phyloP scores from a whole-genome alignment of 2,888 invertebrate genomes.

The Tenthredo notha region DNA sequence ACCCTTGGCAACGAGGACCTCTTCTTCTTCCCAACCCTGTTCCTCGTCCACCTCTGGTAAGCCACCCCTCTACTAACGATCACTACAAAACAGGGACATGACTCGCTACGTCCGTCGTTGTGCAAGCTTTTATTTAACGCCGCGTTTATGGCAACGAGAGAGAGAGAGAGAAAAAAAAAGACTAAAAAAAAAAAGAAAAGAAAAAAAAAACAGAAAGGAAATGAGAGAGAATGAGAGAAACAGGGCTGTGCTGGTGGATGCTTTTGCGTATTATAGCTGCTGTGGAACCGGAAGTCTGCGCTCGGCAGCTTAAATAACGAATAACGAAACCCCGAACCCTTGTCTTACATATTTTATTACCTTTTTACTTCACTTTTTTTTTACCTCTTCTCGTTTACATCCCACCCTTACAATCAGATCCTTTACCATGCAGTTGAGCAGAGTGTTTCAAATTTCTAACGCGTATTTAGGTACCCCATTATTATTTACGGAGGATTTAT shows the following conservation, averaged over 20 bases:
- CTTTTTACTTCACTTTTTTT: no score
- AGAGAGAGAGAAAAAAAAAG: neutral
- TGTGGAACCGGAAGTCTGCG: slow-evolving; percentile 36
- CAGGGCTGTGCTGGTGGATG: neutral
- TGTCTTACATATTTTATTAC: neutral
- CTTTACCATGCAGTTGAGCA: neutral
- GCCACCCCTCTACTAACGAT: slow-evolving; percentile 65
- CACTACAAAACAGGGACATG: slow-evolving; percentile 63
- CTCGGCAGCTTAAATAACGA: slow-evolving; percentile 35
- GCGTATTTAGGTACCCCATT: neutral
- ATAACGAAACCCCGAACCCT: neutral
- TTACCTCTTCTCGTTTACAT: no score
- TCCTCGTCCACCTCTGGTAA: slow-evolving; percentile 78
- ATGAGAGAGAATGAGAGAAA: neutral
- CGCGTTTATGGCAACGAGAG: neutral
- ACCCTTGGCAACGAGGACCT: slow-evolving; percentile 73
- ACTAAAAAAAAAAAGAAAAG: no score
- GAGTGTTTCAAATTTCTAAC: neutral
- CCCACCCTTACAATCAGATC: neutral
- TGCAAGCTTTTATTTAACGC: slow-evolving; percentile 42
- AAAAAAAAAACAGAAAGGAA: neutral
- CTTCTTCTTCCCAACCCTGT: slow-evolving; percentile 74
- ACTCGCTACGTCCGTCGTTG: slow-evolving; percentile 70
- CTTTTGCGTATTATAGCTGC: slow-evolving; percentile 6
- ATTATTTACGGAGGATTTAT: slow-evolving; percentile 3